Percentiles rank a stretch among this genome's conserved stretches.
phyloP scores from a whole-genome alignment of 2,888 invertebrate species.

The Trissolcus brochymenae region DNA sequence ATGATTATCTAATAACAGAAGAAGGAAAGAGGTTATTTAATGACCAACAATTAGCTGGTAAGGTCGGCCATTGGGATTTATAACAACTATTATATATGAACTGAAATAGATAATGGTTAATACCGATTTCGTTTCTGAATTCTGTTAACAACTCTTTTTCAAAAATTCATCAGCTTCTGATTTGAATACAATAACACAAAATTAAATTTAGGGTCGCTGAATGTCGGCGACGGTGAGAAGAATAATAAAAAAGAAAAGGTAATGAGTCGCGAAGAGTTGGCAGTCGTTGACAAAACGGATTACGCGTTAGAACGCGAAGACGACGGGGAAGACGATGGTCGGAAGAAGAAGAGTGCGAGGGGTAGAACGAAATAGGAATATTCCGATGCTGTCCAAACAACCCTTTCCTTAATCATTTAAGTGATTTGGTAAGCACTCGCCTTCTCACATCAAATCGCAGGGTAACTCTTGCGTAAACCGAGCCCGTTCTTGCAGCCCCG shows the following conservation, averaged over 20 bases:
- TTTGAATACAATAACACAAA: constrained; percentile 33
- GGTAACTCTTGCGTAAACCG: constrained; percentile 69
- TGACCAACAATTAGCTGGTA: constrained; percentile 37
- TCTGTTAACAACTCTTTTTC: neutral
- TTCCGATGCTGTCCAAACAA: constrained; percentile 74
- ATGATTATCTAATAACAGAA: constrained; percentile 54
- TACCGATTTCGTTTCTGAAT: neutral
- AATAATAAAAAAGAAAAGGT: constrained; percentile 62
- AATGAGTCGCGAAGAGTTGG: constrained; percentile 69
- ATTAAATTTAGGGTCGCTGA: constrained; percentile 21
- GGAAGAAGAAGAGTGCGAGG: constrained; percentile 56
- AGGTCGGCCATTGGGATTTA: constrained; percentile 20
- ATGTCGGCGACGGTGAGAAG: constrained; percentile 21
- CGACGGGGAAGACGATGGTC: constrained; percentile 48
- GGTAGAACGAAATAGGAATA: constrained; percentile 70
- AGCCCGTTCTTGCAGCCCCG: constrained; percentile 66
- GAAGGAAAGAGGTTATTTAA: constrained; percentile 44
- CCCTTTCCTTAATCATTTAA: constrained; percentile 76
- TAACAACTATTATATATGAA: constrained; percentile 18
- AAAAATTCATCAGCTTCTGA: constrained; percentile 2
- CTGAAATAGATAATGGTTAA: constrained; percentile 19
- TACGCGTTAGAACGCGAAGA: constrained; percentile 65
- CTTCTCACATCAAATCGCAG: constrained; percentile 67
- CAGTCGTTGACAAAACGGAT: constrained; percentile 75
- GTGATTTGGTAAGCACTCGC: constrained; percentile 74